Conservation (phyloP, 2,113 vertebrate genomes). For the Caranx ignobilis region DNA sequence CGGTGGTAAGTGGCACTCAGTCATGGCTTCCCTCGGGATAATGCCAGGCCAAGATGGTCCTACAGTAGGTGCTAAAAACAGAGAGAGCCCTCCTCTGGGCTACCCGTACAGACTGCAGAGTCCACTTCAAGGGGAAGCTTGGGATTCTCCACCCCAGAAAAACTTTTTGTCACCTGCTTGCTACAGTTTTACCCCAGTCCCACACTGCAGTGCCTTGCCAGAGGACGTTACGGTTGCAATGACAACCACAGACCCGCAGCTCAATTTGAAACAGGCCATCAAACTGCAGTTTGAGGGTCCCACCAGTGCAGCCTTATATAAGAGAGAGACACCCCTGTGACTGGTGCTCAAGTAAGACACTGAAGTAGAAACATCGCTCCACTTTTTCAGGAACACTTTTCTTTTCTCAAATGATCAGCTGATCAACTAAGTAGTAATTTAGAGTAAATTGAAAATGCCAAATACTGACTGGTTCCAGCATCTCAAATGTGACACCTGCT, state of each 20-base stretch:
- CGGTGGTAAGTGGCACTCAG: slow-evolving; percentile 78
- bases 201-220: slow-evolving; percentile 71
- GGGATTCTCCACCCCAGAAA: slow-evolving; percentile 69
- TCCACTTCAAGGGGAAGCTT: slow-evolving; percentile 64
- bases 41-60: slow-evolving; percentile 78
- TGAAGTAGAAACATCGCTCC: background rate
- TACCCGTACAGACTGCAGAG: slow-evolving; percentile 77
- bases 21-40: slow-evolving; percentile 83
- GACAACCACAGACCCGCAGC: slow-evolving; percentile 83
- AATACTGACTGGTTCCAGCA: background rate
- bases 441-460: background rate
- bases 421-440: background rate
- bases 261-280: slow-evolving; percentile 88
- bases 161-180: slow-evolving; percentile 65
- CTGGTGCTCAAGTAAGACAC: slow-evolving; percentile 15
- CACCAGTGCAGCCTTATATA: slow-evolving; percentile 83
- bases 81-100: slow-evolving; percentile 74
- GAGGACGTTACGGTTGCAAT: slow-evolving; percentile 71
- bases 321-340: slow-evolving; percentile 88
- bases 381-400: background rate
- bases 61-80: slow-evolving; percentile 63
- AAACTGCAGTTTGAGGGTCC: slow-evolving; percentile 89
- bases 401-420: background rate
- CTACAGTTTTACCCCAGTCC: slow-evolving; percentile 53
- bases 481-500: background rate